Evolutionary conservation across 2,888 invertebrate genomes (phyloP).

Genomic region (Thera obeliscata): DNA sequence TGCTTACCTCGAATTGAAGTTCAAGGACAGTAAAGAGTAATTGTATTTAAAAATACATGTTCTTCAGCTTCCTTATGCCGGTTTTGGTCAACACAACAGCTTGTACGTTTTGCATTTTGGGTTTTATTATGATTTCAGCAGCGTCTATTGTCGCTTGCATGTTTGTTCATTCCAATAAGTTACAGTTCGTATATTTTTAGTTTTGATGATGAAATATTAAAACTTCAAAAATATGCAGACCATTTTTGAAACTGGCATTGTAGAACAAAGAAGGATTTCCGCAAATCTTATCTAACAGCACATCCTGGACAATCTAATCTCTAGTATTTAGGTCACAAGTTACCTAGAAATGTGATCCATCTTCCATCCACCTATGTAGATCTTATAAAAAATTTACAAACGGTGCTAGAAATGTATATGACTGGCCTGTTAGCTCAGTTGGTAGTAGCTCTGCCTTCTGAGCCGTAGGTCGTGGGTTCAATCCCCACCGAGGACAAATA

Average conservation of each 20-base stretch:
- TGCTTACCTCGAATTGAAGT: constrained; percentile 69
- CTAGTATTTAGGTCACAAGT: constrained; percentile 34
- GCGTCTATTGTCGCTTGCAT: constrained; percentile 14
- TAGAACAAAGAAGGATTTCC: constrained; percentile 34
- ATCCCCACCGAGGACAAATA: too few relatives aligned
- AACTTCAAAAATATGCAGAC: constrained; percentile 7
- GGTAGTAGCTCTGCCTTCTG: too few relatives aligned
- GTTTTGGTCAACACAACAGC: constrained; percentile 37
- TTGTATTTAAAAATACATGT: constrained; percentile 65
- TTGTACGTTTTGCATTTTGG: constrained; percentile 23
- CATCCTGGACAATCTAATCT: constrained; percentile 38
- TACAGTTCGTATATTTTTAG: not conserved
- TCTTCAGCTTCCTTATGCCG: constrained; percentile 69
- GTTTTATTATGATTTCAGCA: constrained; percentile 15
- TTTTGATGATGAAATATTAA: not conserved
- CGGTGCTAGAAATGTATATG: constrained; percentile 1
- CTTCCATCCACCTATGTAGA: constrained; percentile 17
- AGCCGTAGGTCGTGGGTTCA: too few relatives aligned
- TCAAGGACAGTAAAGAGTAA: constrained; percentile 71
- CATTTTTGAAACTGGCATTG: constrained; percentile 22
- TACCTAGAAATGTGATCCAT: constrained; percentile 33
- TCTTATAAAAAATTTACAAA: constrained; percentile 15
- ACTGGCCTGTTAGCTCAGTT: too few relatives aligned
- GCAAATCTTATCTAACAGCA: constrained; percentile 35
- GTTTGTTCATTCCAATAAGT: not conserved